Percentiles rank a stretch among this genome's conserved stretches.
Conservation (phyloP, 2,888 invertebrate species). For the Eulithis testata region DNA sequence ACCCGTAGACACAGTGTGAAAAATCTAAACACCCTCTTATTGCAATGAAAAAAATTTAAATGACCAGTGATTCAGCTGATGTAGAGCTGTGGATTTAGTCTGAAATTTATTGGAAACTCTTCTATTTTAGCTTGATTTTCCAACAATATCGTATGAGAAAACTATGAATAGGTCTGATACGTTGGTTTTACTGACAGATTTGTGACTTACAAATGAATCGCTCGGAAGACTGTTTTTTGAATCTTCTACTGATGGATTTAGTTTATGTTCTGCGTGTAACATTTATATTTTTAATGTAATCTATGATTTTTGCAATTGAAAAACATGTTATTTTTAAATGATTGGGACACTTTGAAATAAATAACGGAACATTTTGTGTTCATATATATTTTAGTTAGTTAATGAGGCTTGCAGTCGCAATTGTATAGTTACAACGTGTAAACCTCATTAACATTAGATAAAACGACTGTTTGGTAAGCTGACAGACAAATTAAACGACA, state of each 20-base stretch:
- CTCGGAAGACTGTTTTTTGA: slow-evolving; percentile 61
- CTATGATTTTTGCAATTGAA: slow-evolving; percentile 1
- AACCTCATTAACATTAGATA: background rate
- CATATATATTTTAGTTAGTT: background rate
- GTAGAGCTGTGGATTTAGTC: slow-evolving; percentile 65
- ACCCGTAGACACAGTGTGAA: slow-evolving; percentile 52
- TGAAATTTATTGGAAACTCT: slow-evolving; percentile 74
- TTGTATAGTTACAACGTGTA: background rate
- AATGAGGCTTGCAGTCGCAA: background rate
- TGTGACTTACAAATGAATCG: slow-evolving; percentile 74
- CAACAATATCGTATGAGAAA: slow-evolving; percentile 46
- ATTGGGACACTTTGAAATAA: slow-evolving; percentile 1
- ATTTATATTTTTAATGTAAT: slow-evolving; percentile 35
- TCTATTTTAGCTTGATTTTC: slow-evolving; percentile 75
- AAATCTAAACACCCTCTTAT: slow-evolving; percentile 67
- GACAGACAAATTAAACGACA: background rate
- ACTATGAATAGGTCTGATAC: slow-evolving; percentile 73
- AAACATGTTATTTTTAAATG: slow-evolving; percentile 2
- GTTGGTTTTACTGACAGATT: slow-evolving; percentile 76
- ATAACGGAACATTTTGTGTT: background rate
- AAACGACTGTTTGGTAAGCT: slow-evolving; percentile 1
- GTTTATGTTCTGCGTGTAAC: slow-evolving; percentile 49
- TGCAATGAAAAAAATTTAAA: slow-evolving; percentile 63
- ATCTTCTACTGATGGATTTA: slow-evolving; percentile 57
- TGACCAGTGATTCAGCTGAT: slow-evolving; percentile 49